Percentiles rank a stretch among this genome's conserved stretches.
These are phyloP conservation scores for Myocastor coypus DNA, from an alignment of 2,113 vertebrate species.

Conservation along the genomic window DNA sequence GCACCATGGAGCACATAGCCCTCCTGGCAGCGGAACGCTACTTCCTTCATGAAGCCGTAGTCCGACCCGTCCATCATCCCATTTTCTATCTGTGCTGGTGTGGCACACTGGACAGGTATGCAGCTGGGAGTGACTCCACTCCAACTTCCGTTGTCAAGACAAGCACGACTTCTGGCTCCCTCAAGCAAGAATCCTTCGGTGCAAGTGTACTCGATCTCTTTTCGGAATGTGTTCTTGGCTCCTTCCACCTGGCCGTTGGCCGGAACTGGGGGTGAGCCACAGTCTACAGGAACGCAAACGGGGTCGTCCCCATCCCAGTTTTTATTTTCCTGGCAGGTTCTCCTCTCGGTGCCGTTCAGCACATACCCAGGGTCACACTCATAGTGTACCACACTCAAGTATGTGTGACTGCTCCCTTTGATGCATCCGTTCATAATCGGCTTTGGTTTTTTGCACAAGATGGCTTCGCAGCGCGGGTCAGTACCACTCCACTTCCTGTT, in stretches of 20 bases:
- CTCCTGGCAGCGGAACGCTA: conserved; percentile 91
- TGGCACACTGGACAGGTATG: conserved; percentile 87
- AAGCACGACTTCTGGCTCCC: conserved; percentile 89
- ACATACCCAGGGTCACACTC: conserved; percentile 92
- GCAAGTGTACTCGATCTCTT: conserved; percentile 89
- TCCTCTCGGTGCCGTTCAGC: conserved; percentile 87
- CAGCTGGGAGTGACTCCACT: conserved; percentile 90
- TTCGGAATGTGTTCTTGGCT: conserved; percentile 89
- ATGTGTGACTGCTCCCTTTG: conserved; percentile 88
- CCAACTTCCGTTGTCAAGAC: conserved; percentile 94
- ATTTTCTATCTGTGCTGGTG: conserved; percentile 85
- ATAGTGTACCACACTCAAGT: conserved; percentile 88
- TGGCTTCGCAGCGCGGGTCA: conserved; percentile 88
- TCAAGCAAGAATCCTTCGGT: conserved; percentile 90
- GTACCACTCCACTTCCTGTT: conserved; percentile 91
- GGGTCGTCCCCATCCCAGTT: conserved; percentile 93
- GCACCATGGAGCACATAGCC: conserved; percentile 91
- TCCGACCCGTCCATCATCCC: conserved; percentile 89
- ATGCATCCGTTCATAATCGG: conserved; percentile 87
- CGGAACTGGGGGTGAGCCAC: conserved; percentile 88
- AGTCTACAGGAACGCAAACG: conserved; percentile 90
- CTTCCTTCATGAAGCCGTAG: conserved; percentile 88
- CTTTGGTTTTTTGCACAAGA: conserved; percentile 89
- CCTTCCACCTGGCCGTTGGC: conserved; percentile 88
- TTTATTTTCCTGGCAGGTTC: conserved; percentile 91